Evolutionary conservation across 2,888 invertebrate species (phyloP).

Genomic region (Ichneumoninae sp.): DNA sequence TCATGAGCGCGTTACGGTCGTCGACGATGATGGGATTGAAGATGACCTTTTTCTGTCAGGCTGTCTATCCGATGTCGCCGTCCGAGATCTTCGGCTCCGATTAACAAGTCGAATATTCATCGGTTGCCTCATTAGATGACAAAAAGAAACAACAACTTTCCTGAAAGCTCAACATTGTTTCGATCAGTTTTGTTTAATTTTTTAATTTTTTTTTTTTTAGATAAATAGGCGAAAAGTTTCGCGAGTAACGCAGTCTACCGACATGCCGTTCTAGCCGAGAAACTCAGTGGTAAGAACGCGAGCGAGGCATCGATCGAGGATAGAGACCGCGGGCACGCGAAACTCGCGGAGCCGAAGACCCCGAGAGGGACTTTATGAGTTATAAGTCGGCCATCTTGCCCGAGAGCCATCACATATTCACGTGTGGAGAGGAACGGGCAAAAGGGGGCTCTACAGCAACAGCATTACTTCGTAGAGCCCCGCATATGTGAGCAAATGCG

Average conservation of each 20-base stretch:
- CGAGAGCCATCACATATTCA: slow-evolving; percentile 81
- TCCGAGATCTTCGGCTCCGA: slow-evolving; percentile 15
- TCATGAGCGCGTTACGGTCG: slow-evolving; percentile 6
- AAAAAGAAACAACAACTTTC: neutral
- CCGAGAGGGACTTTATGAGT: slow-evolving; percentile 81
- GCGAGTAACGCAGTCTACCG: neutral
- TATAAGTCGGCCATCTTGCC: slow-evolving; percentile 84
- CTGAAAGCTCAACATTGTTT: neutral
- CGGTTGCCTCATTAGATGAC: neutral
- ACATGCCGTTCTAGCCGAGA: neutral
- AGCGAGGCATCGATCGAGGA: slow-evolving; percentile 38
- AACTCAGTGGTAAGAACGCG: neutral
- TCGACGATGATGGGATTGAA: slow-evolving; percentile 46
- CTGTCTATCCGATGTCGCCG: slow-evolving; percentile 5
- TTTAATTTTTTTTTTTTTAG: neutral
- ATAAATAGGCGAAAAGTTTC: neutral
- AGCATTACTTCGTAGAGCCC: slow-evolving; percentile 33
- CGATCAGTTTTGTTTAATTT: neutral
- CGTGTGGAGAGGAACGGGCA: slow-evolving; percentile 67
- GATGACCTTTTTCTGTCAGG: slow-evolving; percentile 25
- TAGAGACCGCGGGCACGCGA: slow-evolving; percentile 16
- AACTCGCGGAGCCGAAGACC: slow-evolving; percentile 55
- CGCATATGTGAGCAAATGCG: slow-evolving; percentile 79
- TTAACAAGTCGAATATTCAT: slow-evolving; percentile 8
- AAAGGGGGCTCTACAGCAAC: slow-evolving; percentile 28